These are phyloP conservation scores for Margaritifera margaritifera DNA, from an alignment of 2,888 invertebrate genomes.

Conservation along the genomic window DNA sequence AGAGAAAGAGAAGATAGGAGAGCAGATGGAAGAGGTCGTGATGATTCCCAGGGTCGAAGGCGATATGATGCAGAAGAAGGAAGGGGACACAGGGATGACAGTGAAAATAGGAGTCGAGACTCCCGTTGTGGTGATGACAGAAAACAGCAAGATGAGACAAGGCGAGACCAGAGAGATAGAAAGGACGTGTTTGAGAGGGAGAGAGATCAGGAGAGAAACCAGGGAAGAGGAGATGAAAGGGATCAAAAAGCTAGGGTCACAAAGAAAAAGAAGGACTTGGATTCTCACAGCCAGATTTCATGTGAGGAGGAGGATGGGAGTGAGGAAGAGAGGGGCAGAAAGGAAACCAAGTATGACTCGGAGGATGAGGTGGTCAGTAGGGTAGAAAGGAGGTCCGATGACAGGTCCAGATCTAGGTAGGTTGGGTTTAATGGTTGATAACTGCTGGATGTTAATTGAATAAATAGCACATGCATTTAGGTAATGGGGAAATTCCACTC, in stretches of 20 bases:
- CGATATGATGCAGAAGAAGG: conserved; percentile 12
- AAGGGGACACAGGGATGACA: not conserved
- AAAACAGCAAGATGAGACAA: conserved; percentile 9
- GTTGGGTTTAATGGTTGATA: not conserved
- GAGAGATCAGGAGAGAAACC: conserved; percentile 19
- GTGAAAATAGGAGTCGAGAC: not conserved
- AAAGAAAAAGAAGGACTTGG: conserved; percentile 4
- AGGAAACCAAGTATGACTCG: conserved; percentile 2
- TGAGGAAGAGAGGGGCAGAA: not conserved
- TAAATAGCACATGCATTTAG: too few species aligned
- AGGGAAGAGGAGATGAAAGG: conserved; percentile 3
- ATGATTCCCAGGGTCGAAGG: conserved; percentile 10
- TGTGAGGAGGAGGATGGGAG: not conserved
- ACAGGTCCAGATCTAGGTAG: conserved; percentile 30
- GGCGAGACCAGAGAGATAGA: conserved; percentile 15
- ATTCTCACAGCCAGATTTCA: not conserved
- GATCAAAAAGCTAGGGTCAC: conserved; percentile 8
- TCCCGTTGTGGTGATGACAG: conserved; percentile 1
- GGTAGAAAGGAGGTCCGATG: conserved; percentile 14
- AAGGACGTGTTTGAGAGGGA: conserved; percentile 16
- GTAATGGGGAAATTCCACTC: too few species aligned
- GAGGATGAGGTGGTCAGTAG: not conserved
- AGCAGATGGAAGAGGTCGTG: conserved; percentile 10
- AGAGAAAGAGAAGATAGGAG: conserved; percentile 15
- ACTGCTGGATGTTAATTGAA: too few species aligned